Evolutionary conservation across 2,888 invertebrate species (phyloP).

Genomic region (Smittia aterrima): DNA sequence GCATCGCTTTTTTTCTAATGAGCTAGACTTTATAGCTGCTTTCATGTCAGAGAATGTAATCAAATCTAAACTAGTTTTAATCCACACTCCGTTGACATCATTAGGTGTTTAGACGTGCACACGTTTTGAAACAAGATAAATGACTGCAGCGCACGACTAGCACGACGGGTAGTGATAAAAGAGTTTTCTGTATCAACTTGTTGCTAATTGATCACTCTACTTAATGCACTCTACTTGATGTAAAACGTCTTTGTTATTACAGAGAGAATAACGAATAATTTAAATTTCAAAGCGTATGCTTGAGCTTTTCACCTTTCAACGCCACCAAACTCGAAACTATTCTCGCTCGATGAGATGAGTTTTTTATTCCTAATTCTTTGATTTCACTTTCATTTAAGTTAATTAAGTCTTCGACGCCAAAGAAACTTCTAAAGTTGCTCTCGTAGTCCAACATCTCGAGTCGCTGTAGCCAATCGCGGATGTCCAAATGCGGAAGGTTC

Average conservation of each 20-base stretch:
- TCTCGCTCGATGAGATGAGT: conserved; percentile 62
- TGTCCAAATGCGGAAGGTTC: conserved; percentile 57
- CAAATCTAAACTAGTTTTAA: background rate
- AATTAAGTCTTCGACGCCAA: conserved; percentile 61
- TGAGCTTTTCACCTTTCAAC: conserved; percentile 47
- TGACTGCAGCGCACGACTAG: background rate
- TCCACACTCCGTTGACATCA: background rate
- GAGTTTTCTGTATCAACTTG: too few relatives aligned
- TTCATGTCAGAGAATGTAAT: background rate
- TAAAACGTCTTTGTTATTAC: too few relatives aligned
- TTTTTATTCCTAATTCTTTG: conserved; percentile 61
- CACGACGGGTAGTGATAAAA: background rate
- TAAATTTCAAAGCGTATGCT: background rate
- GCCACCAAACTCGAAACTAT: conserved; percentile 65
- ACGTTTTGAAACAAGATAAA: background rate
- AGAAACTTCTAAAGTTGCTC: conserved; percentile 55
- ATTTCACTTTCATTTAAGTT: conserved; percentile 60
- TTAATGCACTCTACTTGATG: background rate
- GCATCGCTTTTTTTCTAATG: too few relatives aligned
- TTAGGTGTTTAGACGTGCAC: background rate
- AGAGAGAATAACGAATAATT: too few relatives aligned
- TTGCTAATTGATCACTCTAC: background rate
- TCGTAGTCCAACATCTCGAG: conserved; percentile 62
- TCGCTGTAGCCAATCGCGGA: conserved; percentile 60
- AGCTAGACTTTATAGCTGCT: too few relatives aligned